phyloP scores from a whole-genome alignment of 2,797 vertebrate species.

The Ceryle rudis region DNA sequence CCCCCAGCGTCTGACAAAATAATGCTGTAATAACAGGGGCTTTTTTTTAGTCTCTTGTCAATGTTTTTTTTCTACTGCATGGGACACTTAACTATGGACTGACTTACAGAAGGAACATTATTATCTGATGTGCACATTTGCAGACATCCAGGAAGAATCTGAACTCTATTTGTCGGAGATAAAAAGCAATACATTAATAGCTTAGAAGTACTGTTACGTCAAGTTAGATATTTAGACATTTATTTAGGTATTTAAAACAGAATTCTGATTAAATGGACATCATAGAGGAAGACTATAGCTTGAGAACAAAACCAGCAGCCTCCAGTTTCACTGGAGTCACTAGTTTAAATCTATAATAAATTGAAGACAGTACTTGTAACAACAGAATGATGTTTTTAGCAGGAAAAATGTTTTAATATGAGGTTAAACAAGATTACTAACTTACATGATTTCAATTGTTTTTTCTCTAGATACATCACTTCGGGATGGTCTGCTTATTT shows the following conservation, averaged over 20 bases:
- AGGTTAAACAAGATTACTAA: neutral
- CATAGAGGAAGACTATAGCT: neutral
- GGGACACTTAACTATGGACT: neutral
- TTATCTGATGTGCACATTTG: neutral
- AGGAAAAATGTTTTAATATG: neutral
- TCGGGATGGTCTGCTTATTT: conserved; percentile 88
- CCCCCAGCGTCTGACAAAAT: neutral
- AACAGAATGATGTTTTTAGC: neutral
- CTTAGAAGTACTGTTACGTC: neutral
- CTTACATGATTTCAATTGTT: neutral
- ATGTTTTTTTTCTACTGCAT: neutral
- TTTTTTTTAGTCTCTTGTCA: neutral
- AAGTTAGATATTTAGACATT: neutral
- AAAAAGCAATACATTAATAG: neutral
- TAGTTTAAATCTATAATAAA: neutral
- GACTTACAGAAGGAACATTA: neutral
- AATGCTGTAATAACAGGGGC: fast-evolving
- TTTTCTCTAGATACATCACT: conserved; percentile 84
- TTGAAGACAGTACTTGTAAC: neutral
- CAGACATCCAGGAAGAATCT: neutral
- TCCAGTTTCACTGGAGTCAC: neutral
- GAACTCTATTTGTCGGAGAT: neutral
- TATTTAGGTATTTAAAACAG: neutral
- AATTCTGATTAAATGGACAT: neutral
- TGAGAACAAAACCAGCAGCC: neutral